phyloP scores from a whole-genome alignment of 2,113 vertebrate genomes.

The Craseonycteris thonglongyai region DNA sequence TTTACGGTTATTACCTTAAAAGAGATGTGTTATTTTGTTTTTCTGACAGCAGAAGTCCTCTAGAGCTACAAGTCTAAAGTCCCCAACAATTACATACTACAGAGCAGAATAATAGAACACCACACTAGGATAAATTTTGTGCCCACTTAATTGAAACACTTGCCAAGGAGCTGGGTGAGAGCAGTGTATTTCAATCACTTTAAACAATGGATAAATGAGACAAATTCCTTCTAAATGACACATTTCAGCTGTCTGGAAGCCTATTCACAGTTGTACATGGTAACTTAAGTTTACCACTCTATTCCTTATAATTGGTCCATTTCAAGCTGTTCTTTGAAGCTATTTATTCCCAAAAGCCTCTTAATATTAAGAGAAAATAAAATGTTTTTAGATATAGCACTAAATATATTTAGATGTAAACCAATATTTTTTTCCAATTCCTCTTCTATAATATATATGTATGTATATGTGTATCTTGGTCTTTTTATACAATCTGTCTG shows the following conservation, averaged over 20 bases:
- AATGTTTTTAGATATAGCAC: conserved; percentile 16
- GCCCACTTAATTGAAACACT: conserved; percentile 70
- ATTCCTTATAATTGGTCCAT: conserved; percentile 34
- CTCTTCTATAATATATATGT: neutral
- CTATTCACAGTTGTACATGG: conserved; percentile 42
- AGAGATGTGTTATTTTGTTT: conserved; percentile 68
- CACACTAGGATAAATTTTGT: conserved; percentile 63
- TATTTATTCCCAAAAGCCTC: conserved; percentile 57
- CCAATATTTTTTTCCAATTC: neutral
- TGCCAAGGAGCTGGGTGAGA: conserved; percentile 63
- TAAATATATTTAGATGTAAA: conserved; percentile 28
- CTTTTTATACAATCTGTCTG: neutral
- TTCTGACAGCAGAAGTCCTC: conserved; percentile 22
- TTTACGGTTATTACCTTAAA: conserved; percentile 59
- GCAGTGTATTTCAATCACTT: conserved; percentile 64
- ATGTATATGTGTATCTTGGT: neutral
- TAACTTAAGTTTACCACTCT: conserved; percentile 41
- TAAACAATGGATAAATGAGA: conserved; percentile 67
- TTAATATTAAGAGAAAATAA: conserved; percentile 30
- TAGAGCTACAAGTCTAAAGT: conserved; percentile 48
- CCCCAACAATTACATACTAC: conserved; percentile 55
- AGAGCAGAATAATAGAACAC: conserved; percentile 55
- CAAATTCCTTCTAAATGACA: conserved; percentile 63
- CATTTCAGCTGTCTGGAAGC: conserved; percentile 59
- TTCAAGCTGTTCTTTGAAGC: conserved; percentile 64